Evolutionary conservation across 1,140 invertebrate genomes (phyloP), one percentile per base, ranked within the genome.

Genomic region (Diorhabda carinulata): DNA sequence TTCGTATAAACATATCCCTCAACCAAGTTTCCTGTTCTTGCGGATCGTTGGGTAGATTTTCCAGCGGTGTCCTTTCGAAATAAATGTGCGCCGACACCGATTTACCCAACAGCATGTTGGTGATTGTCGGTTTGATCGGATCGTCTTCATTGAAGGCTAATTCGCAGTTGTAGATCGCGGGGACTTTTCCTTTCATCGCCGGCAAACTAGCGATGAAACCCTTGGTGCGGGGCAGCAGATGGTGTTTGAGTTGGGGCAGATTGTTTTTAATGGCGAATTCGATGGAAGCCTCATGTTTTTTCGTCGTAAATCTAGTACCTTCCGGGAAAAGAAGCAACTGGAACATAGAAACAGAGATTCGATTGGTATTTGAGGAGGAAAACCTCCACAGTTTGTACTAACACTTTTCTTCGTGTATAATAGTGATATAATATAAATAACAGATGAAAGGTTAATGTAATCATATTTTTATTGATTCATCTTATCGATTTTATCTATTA

Each of bases 261-360:
- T 93, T 92, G 73, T 93, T 92, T 75, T 95, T 89, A 76, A 87
- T 86, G 0, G 95, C 94, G 80, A 97, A 96, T 74, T 93, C 91
- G 75, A 94, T 84, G 72, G 94, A 96, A 0, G 90, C 91, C 81
- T 91, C 88, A 77, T 96, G 92, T 80, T 98, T 98, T 73, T 89
- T 87, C 64, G 86, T 81, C 0, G 95, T 98, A 74, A 96, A 97
- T 44, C 97, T 85, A 2, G 97, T 98, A 4, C 97, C 97, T 84
- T 98, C 97, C 5, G 94, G 92, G 78, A 95, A 98, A n/a, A 98
- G 80, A 47, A 97, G 80, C 70, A 98, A 81, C 93, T 95, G 73
- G 58, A 70, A 73, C 8, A 57, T 5, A 64, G 8, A 42, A 57
- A 66, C 10, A 56, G 5, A 25, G 25, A 25, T 25, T 56, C n/a